A percentile compares a stretch with the other conserved stretches of the same genome.
These are phyloP conservation scores for Daubentonia madagascariensis DNA, from an alignment of 2,113 vertebrate species.

Conservation along the genomic window DNA sequence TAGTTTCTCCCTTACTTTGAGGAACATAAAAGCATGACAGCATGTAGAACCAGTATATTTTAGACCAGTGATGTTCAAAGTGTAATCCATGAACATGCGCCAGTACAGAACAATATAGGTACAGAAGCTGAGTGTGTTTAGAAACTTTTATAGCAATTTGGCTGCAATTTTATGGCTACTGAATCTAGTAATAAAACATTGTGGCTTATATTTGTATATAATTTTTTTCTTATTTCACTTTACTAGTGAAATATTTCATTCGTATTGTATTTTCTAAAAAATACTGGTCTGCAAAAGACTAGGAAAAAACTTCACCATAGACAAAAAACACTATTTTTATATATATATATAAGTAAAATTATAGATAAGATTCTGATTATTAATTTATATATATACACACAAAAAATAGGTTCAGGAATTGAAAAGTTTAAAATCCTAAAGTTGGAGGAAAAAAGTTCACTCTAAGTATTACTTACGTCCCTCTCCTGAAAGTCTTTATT, in stretches of 20 bases:
- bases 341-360: not conserved
- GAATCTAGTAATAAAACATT: not conserved
- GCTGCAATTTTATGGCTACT: not conserved
- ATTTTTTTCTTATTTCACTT: not conserved
- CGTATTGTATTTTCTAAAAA: not conserved
- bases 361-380: too few relatives aligned
- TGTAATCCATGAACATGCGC: not conserved
- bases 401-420: not conserved
- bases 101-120: not conserved
- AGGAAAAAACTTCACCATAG: not conserved
- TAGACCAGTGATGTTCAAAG: not conserved
- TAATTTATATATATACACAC: too few relatives aligned
- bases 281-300: not conserved
- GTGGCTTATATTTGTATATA: not conserved
- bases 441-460: not conserved
- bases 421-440: not conserved
- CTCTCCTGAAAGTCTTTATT: not conserved
- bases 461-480: not conserved
- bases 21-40: not conserved
- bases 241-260: not conserved
- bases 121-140: not conserved
- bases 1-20: not conserved
- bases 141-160: not conserved
- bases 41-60: not conserved
- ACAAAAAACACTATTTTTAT: not conserved